Evolutionary conservation across 2,888 invertebrate species (phyloP).

Genomic region (Phoenoteleia sp.): DNA sequence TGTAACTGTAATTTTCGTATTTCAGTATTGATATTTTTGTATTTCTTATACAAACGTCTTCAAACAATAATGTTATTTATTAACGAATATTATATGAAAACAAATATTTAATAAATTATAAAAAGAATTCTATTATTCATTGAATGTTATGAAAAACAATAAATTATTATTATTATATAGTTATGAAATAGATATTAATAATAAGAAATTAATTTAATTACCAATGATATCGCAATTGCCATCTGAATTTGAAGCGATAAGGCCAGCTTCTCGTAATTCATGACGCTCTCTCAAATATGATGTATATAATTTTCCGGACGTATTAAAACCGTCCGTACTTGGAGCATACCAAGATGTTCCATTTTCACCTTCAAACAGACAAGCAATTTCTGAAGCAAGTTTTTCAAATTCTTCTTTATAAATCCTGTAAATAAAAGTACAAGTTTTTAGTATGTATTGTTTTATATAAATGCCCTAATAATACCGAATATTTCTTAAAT

Average conservation of each 20-base stretch:
- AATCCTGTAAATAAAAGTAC: slow-evolving; percentile 21
- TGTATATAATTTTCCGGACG: slow-evolving; percentile 26
- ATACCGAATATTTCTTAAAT: too few species aligned
- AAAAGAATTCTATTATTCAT: too few species aligned
- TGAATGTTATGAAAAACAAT: too few species aligned
- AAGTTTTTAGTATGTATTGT: neutral
- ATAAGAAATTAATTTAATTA: neutral
- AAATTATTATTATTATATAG: neutral
- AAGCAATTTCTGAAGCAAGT: slow-evolving; percentile 18
- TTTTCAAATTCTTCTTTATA: slow-evolving; percentile 13
- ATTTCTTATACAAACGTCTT: neutral
- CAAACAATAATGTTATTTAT: too few species aligned
- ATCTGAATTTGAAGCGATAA: neutral
- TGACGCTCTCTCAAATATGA: slow-evolving; percentile 24
- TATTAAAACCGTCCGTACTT: slow-evolving; percentile 16
- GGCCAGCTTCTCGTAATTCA: slow-evolving; percentile 1
- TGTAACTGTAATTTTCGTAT: neutral
- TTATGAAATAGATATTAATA: neutral
- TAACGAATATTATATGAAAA: too few species aligned
- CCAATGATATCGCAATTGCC: neutral
- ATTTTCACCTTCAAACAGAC: slow-evolving; percentile 26
- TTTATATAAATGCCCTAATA: neutral
- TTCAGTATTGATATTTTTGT: neutral
- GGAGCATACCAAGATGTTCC: slow-evolving; percentile 5
- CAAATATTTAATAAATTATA: too few species aligned